phyloP scores from a whole-genome alignment of 1,140 invertebrate genomes.

The Lucilia sericata region DNA sequence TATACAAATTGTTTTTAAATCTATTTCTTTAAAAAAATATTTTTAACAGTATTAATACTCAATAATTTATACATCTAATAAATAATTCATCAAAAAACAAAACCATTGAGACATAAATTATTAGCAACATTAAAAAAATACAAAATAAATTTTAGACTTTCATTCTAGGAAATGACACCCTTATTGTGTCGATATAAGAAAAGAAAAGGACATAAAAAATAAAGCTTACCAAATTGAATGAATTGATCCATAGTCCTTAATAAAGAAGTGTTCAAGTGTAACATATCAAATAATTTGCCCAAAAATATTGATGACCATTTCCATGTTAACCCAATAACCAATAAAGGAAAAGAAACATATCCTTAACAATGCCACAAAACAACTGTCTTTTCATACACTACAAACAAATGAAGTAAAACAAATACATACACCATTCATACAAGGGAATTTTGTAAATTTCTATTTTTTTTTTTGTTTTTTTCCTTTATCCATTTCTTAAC shows the following conservation, averaged over 20 bases:
- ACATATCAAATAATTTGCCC: conserved; percentile 40
- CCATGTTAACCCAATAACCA: conserved; percentile 33
- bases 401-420: background rate
- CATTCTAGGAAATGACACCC: background rate
- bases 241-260: conserved; percentile 33
- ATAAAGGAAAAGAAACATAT: background rate
- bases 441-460: no score
- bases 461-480: background rate
- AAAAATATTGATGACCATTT: conserved; percentile 42
- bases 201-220: background rate
- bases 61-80: conserved; percentile 17
- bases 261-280: conserved; percentile 36
- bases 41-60: background rate
- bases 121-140: conserved; percentile 32
- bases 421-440: background rate
- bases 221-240: background rate
- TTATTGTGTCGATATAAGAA: background rate
- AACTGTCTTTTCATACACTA: background rate
- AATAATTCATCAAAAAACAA: conserved; percentile 38
- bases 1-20: no score
- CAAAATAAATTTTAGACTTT: background rate
- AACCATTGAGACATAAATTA: conserved; percentile 38
- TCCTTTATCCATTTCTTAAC: background rate
- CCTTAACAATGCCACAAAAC: background rate
- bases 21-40: no score